Base-by-base conservation (phyloP, 1,140 invertebrate species). In the Drosophila carrolli region DNA sequence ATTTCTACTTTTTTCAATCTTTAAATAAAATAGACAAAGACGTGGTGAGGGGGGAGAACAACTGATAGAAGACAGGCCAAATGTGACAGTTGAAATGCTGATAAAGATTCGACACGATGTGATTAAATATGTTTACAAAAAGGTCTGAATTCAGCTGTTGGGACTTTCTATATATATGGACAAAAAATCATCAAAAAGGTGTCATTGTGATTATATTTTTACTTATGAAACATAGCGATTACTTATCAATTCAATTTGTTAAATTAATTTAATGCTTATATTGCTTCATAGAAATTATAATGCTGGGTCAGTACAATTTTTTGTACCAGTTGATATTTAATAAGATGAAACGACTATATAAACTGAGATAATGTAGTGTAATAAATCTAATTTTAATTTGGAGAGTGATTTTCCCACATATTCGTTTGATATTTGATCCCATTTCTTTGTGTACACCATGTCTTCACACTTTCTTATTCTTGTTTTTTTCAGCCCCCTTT, bases 11-110 rank as follows among this genome's bases (percentile, higher is more conserved):
- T 32, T 48, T 53, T 35, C 8, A 23, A 51, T 66, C 37, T 67
- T 51, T n/a, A 9, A 14, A 29, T 27, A n/a, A 46, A 13, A 6
- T 7, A 5, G 43, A 16, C 43, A 44, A 5, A 14, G 14, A 44
- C 43, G 43, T 8, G 10, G 29, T 13, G 16, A 14, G 59, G 16
- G 40, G 37, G 48, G 16, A 47, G 16, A 29, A 0, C 14, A 41
- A 37, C 32, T 37, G 65, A 71, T 70, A 59, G 47, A 51, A 62
- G 38, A 44, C 70, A 63, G 72, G 59, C 38, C 72, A 75, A 74
- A 63, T 51, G 71, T 75, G 72, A 44, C 72, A 65, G 29, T 58
- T 32, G 58, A 75, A 75, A 51, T 75, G 71, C 71, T 75, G 60
- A 75, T 75, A 61, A 75, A 44, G 60, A 66, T 32, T 54, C 71